phyloP scores from a whole-genome alignment of 1,140 invertebrate species.

The Danaus melanippus region DNA sequence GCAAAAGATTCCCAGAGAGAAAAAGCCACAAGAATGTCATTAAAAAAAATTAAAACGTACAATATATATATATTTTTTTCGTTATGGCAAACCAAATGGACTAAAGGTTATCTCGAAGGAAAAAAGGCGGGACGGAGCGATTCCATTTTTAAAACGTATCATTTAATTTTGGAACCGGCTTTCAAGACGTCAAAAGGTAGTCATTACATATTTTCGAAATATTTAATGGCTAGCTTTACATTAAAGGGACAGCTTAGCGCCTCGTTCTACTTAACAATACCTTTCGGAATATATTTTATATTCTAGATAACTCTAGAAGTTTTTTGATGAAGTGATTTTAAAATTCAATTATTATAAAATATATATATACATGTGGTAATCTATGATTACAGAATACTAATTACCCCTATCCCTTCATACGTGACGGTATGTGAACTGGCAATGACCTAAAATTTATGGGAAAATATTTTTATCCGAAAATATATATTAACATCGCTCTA shows the following conservation, averaged over 20 bases:
- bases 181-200: constrained; percentile 69
- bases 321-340: no score
- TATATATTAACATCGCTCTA: constrained; percentile 20
- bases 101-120: constrained; percentile 69
- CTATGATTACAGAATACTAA: constrained; percentile 62
- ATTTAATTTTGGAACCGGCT: constrained; percentile 71
- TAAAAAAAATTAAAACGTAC: constrained; percentile 69
- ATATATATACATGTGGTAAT: constrained; percentile 30
- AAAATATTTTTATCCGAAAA: constrained; percentile 45
- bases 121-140: constrained; percentile 70
- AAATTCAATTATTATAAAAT: no score
- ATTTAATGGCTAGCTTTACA: constrained; percentile 40
- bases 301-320: no score
- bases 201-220: constrained; percentile 64
- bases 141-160: constrained; percentile 72
- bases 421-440: constrained; percentile 47
- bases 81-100: constrained; percentile 60
- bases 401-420: constrained; percentile 54
- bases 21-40: constrained; percentile 71
- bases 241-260: constrained; percentile 52
- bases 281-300: no score
- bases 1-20: constrained; percentile 55
- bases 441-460: constrained; percentile 63
- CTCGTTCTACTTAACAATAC: constrained; percentile 33
- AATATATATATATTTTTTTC: constrained; percentile 55